Evolutionary conservation across 2,888 invertebrate species (phyloP), one percentile per base, ranked within the genome.

Genomic region (Alitta virens): DNA sequence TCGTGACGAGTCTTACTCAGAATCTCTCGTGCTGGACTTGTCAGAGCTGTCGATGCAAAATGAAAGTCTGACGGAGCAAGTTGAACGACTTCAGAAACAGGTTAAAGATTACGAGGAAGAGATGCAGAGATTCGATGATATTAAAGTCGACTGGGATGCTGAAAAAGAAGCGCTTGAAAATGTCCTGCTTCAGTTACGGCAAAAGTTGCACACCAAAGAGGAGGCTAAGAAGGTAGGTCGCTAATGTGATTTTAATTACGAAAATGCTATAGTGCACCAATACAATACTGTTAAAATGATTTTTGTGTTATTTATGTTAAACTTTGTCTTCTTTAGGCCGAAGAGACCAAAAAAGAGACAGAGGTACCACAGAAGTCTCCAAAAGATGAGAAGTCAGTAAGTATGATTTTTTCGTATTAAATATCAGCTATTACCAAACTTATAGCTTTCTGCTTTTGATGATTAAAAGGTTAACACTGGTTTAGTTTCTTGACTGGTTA

Each of bases 151-250:
- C 67, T 76, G 76, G 76, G 63, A 67, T 67, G 66, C 68, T 56
- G 78, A 80, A 63, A 78, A 77, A 61, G 76, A 78, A 64, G 75
- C 78, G 12, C 71, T 80, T 12, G 78, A 78, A 60, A 74, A 72
- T 14, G 75, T 78, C 1, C 67, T 78, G 2, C 61, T 75, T 56
- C 70, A 76, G 25, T 64, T 78, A 40, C 56, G 75, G 42, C 66
- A 71, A 27, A 68, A 78, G 59, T 50, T 79, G 43, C 67, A 68
- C 33, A 71, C 71, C 7, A 75, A 71, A 52, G 76, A 77, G 53
- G 68, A 33, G 12, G 72, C 71, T 7, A 63, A 72, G 57, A 71
- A 70, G 72, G 75, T 76, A 56, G 52, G 46, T 58, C 23, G 16
- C 5, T 3, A 24, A 14, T 50, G 16, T 9, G 18, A 18, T 21